A percentile compares a stretch with the other conserved stretches of the same genome.
Evolutionary conservation across 2,113 vertebrate species (phyloP).

Genomic region (Chamaetylas fuelleborni): DNA sequence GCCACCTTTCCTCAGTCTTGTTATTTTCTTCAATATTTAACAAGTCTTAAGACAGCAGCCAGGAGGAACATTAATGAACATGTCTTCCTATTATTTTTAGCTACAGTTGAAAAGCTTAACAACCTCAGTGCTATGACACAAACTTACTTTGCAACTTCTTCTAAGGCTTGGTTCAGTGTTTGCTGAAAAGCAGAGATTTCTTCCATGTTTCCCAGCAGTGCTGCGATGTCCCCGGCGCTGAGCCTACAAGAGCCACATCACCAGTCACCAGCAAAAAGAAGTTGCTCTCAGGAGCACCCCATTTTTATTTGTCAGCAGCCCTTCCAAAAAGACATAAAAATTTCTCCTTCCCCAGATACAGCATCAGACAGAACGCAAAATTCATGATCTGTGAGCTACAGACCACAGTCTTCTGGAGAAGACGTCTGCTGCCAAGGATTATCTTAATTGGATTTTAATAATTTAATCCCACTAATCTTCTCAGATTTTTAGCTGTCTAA

Average conservation of each 20-base stretch:
- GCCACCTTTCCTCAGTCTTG: neutral
- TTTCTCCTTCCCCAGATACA: neutral
- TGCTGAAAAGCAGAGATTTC: slow-evolving; percentile 94
- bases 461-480: slow-evolving; percentile 29
- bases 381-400: neutral
- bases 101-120: neutral
- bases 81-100: slow-evolving; percentile 14
- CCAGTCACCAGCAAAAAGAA: neutral
- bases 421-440: slow-evolving; percentile 14
- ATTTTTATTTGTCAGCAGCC: neutral
- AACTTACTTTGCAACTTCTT: slow-evolving; percentile 94
- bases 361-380: neutral
- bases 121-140: neutral
- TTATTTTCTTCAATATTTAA: slow-evolving; percentile 19
- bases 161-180: slow-evolving; percentile 86
- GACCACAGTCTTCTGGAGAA: neutral
- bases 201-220: slow-evolving; percentile 91
- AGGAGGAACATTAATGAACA: neutral
- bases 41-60: neutral
- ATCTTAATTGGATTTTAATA: slow-evolving; percentile 52
- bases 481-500: slow-evolving; percentile 23
- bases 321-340: neutral
- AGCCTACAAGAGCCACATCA: slow-evolving; percentile 74
- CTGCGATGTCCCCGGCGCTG: slow-evolving; percentile 78
- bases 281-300: neutral